Conservation (phyloP, 2,797 vertebrate genomes). For the Moxostoma hubbsi region DNA sequence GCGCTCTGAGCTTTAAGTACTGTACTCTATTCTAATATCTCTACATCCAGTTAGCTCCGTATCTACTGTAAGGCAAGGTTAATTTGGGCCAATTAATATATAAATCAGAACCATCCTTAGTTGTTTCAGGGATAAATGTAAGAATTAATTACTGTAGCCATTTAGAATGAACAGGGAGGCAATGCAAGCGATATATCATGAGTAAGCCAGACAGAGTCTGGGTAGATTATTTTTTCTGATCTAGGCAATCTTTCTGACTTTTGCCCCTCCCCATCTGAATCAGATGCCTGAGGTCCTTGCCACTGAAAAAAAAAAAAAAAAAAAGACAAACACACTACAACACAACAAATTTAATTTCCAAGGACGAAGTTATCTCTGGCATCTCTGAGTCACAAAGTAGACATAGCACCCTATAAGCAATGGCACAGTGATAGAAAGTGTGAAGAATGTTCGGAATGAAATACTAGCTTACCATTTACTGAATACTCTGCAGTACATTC, state of each 20-base stretch:
- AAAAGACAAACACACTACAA: constrained; percentile 1
- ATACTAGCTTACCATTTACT: background rate
- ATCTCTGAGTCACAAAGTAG: background rate
- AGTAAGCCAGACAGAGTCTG: constrained; percentile 55
- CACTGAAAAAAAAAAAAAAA: background rate
- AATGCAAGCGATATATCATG: constrained; percentile 61
- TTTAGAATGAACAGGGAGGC: constrained; percentile 41
- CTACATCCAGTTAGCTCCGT: constrained; percentile 37
- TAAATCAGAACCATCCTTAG: constrained; percentile 46
- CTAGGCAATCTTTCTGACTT: constrained; percentile 70
- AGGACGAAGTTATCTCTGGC: background rate
- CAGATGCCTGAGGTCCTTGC: constrained; percentile 49
- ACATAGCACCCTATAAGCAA: background rate
- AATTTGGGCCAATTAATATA: constrained; percentile 55
- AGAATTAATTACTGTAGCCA: constrained; percentile 18
- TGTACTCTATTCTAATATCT: constrained; percentile 26
- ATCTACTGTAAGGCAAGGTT: constrained; percentile 44
- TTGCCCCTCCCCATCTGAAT: constrained; percentile 54
- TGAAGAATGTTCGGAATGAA: background rate
- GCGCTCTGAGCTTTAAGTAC: constrained; percentile 11
- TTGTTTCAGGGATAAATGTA: constrained; percentile 41
- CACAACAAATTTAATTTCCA: background rate
- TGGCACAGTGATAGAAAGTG: background rate
- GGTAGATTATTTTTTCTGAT: constrained; percentile 65
- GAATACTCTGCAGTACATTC: no score